Conservation (phyloP, 2,113 vertebrate species). For the Henicopernis longicauda region DNA sequence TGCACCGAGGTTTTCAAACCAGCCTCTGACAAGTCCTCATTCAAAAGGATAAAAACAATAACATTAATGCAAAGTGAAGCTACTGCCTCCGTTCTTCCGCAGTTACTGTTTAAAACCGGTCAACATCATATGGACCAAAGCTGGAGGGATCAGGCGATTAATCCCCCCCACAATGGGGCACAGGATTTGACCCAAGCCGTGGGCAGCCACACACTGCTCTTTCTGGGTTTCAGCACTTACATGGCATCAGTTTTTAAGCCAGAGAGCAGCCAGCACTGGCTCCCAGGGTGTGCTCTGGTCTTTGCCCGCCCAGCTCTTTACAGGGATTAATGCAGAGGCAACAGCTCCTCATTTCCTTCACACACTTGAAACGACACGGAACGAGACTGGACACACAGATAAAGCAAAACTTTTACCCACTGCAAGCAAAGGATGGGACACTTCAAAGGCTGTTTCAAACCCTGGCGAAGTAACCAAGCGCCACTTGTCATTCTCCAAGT, state of each 20-base stretch:
- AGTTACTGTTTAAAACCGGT: not conserved
- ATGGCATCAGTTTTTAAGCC: no score
- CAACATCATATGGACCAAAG: not conserved
- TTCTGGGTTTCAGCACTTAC: no score
- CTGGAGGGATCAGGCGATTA: not conserved
- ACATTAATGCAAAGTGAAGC: not conserved
- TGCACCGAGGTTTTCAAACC: no score
- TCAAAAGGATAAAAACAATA: not conserved
- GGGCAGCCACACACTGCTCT: not conserved
- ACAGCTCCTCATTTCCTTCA: not conserved
- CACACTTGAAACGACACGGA: not conserved
- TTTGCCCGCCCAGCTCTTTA: not conserved
- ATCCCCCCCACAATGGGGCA: not conserved
- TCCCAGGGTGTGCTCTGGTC: not conserved
- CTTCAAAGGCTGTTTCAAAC: not conserved
- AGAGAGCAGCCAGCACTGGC: not conserved
- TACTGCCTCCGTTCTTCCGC: not conserved
- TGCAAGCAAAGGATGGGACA: not conserved
- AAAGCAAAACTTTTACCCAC: not conserved
- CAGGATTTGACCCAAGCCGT: fast-evolving
- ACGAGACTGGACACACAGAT: not conserved
- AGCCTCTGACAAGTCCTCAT: no score
- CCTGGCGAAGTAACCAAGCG: not conserved
- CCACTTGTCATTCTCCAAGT: not conserved
- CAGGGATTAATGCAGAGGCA: not conserved